Evolutionary conservation across 2,888 invertebrate genomes (phyloP).

Genomic region (Halocaridina rubra): DNA sequence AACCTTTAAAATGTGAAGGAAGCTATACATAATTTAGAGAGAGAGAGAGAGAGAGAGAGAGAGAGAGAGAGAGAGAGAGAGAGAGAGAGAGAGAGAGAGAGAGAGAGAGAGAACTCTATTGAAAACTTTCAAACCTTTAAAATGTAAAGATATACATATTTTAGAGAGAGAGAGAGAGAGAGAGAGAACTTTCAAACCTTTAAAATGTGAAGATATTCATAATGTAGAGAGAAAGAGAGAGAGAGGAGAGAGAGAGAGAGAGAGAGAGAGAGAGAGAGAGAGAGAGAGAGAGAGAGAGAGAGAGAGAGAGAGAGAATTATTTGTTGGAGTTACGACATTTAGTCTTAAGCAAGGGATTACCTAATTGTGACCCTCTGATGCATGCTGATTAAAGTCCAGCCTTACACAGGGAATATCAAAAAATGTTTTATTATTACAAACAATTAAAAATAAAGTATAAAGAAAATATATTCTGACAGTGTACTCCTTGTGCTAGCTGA

Average conservation of each 20-base stretch:
- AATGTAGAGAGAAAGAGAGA: too few species aligned
- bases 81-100: not conserved
- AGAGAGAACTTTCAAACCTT: not conserved
- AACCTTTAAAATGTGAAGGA: not conserved
- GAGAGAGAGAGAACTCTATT: not conserved
- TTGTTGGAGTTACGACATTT: not conserved
- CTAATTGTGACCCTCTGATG: too few species aligned
- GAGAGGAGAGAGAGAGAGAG: not conserved
- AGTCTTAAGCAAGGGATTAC: not conserved
- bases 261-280: constrained; percentile 1
- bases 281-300: not conserved
- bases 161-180: not conserved
- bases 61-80: not conserved
- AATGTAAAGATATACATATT: not conserved
- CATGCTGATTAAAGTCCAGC: not conserved
- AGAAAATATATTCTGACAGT: not conserved
- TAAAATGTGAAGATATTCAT: too few species aligned
- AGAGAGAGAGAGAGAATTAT: not conserved
- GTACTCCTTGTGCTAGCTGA: not conserved
- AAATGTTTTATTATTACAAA: not conserved
- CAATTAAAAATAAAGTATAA: not conserved
- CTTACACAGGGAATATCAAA: not conserved
- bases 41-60: not conserved
- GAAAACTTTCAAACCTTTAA: not conserved
- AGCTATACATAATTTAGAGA: not conserved